Base-by-base conservation (phyloP, 2,888 invertebrate species). In the Phyllotreta striolata region DNA sequence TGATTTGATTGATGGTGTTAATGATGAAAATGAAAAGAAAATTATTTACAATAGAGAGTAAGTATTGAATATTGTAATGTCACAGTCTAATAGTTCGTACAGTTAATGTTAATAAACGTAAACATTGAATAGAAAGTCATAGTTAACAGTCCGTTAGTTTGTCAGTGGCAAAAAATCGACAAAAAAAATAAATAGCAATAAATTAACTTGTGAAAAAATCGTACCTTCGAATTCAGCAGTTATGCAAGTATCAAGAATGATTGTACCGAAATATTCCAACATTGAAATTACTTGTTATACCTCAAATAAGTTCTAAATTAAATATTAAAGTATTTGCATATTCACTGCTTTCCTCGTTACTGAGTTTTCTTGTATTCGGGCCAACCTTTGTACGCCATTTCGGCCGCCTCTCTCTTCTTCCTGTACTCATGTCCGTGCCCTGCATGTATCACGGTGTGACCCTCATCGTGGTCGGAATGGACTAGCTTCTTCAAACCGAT, bases 401-500 rank as follows among this genome's bases (percentile, higher is more conserved):
- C 79, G 3, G 76, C 78, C 1, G 79, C 77, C 13, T 81, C 79
- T 62, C 83, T 79, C 64, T 80, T 75, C 71, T 78, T 81, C 70
- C 76, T 76, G 73, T 85, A 82, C 55, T 88, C 87, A 71, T 82
- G 77, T 9, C 87, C 88, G 74, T 88, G 87, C 4, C 77, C 73
- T 2, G 85, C 85, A 69, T 85, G 85, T 55, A 83, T 88, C 67
- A 84, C 87, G 77, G 79, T 83, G 66, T 81, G 81, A 47, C 81
- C 70, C 4, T 78, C 83, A 72, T 79, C 84, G 64, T 84, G 81
- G 24, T 86, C 87, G 24, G 82, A 78, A 1, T 88, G 85, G 0
- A 89, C 81, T 59, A 91, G 80, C 67, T 91, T 89, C 82, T 92
- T 92, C 44, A 91, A 83, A 1, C 91, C 92, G 0, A 92, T 85